Conservation (phyloP, 2,113 vertebrate genomes). For the Pangasianodon gigas region DNA sequence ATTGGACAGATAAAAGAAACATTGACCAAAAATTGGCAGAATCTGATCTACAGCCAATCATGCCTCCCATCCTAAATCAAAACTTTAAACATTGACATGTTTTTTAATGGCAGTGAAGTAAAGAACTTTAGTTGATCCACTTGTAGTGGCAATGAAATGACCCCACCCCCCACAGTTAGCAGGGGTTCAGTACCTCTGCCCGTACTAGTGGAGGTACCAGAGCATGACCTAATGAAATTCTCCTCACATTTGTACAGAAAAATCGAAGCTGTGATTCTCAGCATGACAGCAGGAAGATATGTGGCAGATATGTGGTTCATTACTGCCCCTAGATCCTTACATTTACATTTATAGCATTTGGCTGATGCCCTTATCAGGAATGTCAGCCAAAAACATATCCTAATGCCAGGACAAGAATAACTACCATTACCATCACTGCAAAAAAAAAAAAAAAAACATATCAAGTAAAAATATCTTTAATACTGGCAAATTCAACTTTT, state of each 20-base stretch:
- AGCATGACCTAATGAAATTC: neutral
- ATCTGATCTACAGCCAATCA: neutral
- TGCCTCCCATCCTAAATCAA: neutral
- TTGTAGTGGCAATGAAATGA: neutral
- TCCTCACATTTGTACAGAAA: neutral
- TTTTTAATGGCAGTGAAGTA: neutral
- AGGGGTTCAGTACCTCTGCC: neutral
- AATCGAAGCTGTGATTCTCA: neutral
- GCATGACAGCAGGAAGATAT: neutral
- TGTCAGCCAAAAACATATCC: neutral
- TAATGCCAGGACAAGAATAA: conserved; percentile 6
- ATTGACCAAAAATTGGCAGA: neutral
- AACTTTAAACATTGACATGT: neutral
- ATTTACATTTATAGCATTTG: conserved; percentile 12
- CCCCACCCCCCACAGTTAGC: neutral
- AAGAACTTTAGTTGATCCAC: too few species aligned
- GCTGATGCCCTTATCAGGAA: neutral
- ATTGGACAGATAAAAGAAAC: neutral
- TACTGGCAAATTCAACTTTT: neutral
- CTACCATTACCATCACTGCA: neutral
- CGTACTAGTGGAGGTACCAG: neutral
- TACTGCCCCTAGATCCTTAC: neutral
- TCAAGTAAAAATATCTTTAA: neutral
- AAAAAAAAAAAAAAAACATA: neutral
- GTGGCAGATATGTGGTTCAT: neutral